These are phyloP conservation scores for Lycorma delicatula DNA, from an alignment of 1,140 invertebrate species.

Conservation along the genomic window DNA sequence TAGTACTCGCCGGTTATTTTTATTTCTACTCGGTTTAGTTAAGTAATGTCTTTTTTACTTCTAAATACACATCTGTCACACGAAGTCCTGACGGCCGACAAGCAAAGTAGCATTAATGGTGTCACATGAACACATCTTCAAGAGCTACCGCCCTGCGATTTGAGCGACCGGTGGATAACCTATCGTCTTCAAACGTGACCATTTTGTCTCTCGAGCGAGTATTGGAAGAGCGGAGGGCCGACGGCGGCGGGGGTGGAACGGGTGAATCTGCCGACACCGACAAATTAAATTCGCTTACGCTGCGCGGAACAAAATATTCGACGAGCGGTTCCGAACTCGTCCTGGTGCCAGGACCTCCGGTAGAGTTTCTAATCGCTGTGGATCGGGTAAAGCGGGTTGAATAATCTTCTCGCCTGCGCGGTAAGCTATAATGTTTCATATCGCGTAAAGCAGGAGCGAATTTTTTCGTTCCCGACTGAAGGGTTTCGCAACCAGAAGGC, in stretches of 20 bases:
- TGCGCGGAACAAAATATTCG: conserved; percentile 73
- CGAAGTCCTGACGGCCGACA: too few species aligned
- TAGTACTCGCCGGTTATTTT: too few species aligned
- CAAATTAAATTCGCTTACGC: conserved; percentile 70
- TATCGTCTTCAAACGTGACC: conserved; percentile 73
- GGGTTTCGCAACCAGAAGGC: conserved; percentile 44
- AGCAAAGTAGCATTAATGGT: too few species aligned
- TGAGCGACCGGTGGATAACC: conserved; percentile 34
- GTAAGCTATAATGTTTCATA: conserved; percentile 24
- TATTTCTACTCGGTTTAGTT: too few species aligned
- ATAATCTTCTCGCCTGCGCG: conserved; percentile 17
- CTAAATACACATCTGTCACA: too few species aligned
- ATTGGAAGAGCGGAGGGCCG: conserved; percentile 28
- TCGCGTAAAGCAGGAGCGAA: conserved; percentile 10
- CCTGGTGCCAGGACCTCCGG: conserved; percentile 37
- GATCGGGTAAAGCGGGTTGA: conserved; percentile 17
- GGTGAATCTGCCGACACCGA: conserved; percentile 48
- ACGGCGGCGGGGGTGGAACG: conserved; percentile 41
- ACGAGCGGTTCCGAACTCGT: conserved; percentile 48
- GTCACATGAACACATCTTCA: conserved; percentile 58
- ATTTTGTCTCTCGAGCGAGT: conserved; percentile 54
- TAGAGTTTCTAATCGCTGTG: conserved; percentile 18
- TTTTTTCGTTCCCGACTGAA: conserved; percentile 36
- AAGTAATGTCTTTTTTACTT: too few species aligned
- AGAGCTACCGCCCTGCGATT: conserved; percentile 35